Conservation (phyloP, 2,797 vertebrate genomes). For the Gymnoscopelus braueri region DNA sequence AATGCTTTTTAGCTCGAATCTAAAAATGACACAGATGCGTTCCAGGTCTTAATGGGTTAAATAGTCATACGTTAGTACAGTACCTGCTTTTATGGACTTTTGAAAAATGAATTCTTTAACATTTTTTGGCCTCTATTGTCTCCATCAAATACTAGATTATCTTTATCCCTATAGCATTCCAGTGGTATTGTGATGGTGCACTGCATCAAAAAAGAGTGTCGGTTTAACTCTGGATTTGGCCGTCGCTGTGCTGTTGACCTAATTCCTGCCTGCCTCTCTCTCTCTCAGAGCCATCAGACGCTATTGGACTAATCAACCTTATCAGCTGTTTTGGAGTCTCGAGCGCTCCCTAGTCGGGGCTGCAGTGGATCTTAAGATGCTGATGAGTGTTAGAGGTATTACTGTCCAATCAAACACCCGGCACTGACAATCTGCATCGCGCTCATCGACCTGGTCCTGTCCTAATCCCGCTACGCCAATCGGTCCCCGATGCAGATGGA, state of each 20-base stretch:
- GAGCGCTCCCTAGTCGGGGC: slow-evolving; percentile 72
- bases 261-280: slow-evolving; percentile 24
- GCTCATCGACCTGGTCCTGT: slow-evolving; percentile 55
- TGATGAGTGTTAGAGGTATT: slow-evolving; percentile 64
- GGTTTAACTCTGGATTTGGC: not conserved
- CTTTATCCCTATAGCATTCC: too few species aligned
- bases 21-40: too few species aligned
- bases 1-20: too few species aligned
- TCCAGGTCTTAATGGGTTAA: too few species aligned
- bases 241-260: slow-evolving; percentile 21
- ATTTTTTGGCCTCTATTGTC: too few species aligned
- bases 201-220: too few species aligned
- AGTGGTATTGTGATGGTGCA: too few species aligned
- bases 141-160: too few species aligned
- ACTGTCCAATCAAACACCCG: slow-evolving; percentile 67
- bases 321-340: slow-evolving; percentile 62
- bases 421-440: slow-evolving; percentile 48
- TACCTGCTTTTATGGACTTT: too few species aligned
- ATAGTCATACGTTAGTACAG: too few species aligned
- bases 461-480: slow-evolving; percentile 67
- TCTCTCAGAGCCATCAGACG: slow-evolving; percentile 26
- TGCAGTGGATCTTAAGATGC: slow-evolving; percentile 66
- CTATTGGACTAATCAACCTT: slow-evolving; percentile 68
- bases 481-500: slow-evolving; percentile 66
- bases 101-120: too few species aligned